These are phyloP conservation scores for Cylloceria caligata DNA, from an alignment of 2,888 invertebrate species.

Conservation along the genomic window DNA sequence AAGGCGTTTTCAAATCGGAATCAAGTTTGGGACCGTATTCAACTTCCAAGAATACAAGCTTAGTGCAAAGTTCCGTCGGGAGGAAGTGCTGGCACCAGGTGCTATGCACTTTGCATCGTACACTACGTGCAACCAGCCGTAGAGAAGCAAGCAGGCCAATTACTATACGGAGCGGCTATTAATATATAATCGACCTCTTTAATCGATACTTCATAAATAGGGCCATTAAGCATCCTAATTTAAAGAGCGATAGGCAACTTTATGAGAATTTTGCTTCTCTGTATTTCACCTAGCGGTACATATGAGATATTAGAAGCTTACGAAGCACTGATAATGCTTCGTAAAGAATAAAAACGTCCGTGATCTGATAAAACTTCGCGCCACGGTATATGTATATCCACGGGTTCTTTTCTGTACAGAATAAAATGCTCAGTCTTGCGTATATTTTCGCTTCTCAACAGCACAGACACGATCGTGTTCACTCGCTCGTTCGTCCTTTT, in stretches of 20 bases:
- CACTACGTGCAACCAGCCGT: constrained; percentile 27
- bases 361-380: constrained; percentile 33
- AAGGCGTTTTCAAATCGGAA: constrained; percentile 2
- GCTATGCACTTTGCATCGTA: constrained; percentile 60
- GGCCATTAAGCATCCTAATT: constrained; percentile 71
- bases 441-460: constrained; percentile 36
- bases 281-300: constrained; percentile 16
- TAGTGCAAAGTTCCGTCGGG: constrained; percentile 32
- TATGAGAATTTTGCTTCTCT: constrained; percentile 23
- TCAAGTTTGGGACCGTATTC: constrained; percentile 35
- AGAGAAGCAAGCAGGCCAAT: constrained; percentile 4
- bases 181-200: constrained; percentile 36
- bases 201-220: constrained; percentile 76
- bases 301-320: not conserved
- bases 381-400: constrained; percentile 27
- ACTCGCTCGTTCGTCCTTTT: constrained; percentile 50
- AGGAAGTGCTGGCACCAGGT: constrained; percentile 40
- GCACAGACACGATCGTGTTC: constrained; percentile 50
- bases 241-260: constrained; percentile 72
- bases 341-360: constrained; percentile 42
- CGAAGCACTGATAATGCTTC: not conserved
- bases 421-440: constrained; percentile 58
- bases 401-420: constrained; percentile 23
- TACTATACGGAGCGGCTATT: constrained; percentile 1
- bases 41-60: constrained; percentile 55